Percentiles rank a stretch among this genome's conserved stretches.
phyloP scores from a whole-genome alignment of 2,888 invertebrate species.

The Phalangium opilio region DNA sequence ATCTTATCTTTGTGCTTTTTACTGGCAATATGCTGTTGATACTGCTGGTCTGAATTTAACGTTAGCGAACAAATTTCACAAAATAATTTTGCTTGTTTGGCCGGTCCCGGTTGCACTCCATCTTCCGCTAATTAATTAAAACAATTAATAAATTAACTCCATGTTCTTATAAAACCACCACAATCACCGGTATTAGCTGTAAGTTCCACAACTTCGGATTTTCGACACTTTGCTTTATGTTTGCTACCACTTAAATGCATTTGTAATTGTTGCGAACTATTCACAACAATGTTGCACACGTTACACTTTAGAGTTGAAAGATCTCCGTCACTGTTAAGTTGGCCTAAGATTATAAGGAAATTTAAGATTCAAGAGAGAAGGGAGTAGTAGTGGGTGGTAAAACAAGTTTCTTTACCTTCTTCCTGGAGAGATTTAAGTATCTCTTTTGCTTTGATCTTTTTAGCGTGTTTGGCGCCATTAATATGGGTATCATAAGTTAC shows the following conservation, averaged over 20 bases:
- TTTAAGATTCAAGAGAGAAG: too few relatives aligned
- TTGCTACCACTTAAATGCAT: constrained; percentile 23
- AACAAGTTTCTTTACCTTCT: constrained; percentile 7
- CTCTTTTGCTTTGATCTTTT: constrained; percentile 22
- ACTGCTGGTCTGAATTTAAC: constrained; percentile 36
- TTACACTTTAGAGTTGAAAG: constrained; percentile 8
- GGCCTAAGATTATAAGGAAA: too few relatives aligned
- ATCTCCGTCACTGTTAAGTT: too few relatives aligned
- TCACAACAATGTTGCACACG: constrained; percentile 24
- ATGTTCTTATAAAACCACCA: too few relatives aligned
- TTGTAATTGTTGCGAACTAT: constrained; percentile 24
- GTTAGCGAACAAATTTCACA: constrained; percentile 36
- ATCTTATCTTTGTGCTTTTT: constrained; percentile 14
- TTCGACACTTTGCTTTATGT: too few relatives aligned
- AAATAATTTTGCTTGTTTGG: constrained; percentile 7
- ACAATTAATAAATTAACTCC: too few relatives aligned
- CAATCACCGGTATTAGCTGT: too few relatives aligned
- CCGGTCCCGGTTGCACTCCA: constrained; percentile 6
- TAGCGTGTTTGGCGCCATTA: constrained; percentile 28
- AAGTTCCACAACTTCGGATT: too few relatives aligned
- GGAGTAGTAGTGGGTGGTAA: not conserved
- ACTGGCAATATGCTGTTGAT: constrained; percentile 25
- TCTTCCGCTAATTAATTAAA: constrained; percentile 2
- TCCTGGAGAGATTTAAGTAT: constrained; percentile 6
- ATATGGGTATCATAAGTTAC: constrained; percentile 36